Conservation (phyloP, 2,888 invertebrate species). For the Acanthosepion pharaonis region DNA sequence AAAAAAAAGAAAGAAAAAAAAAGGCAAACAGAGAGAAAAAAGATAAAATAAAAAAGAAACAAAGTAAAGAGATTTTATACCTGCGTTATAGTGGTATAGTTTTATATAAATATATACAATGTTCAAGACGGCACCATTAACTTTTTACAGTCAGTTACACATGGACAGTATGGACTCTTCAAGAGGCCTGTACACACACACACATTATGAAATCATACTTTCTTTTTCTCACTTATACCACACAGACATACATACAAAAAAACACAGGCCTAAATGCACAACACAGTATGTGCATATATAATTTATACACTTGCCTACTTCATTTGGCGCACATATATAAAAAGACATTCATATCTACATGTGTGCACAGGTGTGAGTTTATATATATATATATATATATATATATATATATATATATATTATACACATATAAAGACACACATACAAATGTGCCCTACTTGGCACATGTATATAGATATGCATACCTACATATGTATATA, state of each 20-base stretch:
- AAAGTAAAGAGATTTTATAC: constrained; percentile 3
- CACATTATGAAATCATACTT: not conserved
- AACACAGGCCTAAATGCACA: constrained; percentile 33
- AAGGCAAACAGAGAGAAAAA: not conserved
- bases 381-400: not conserved
- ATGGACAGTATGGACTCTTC: constrained; percentile 10
- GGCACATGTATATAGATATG: not conserved
- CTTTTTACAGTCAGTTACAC: constrained; percentile 16
- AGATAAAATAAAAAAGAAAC: not conserved
- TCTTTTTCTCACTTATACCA: not conserved
- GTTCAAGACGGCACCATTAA: constrained; percentile 33
- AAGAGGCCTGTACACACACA: not conserved
- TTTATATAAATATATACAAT: constrained; percentile 33
- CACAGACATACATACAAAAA: not conserved
- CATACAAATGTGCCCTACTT: not conserved
- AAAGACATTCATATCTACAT: constrained; percentile 33
- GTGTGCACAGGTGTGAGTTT: not conserved
- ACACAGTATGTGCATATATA: constrained; percentile 21
- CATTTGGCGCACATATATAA: not conserved
- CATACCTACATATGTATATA: not conserved
- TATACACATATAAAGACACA: not conserved
- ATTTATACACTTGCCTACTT: constrained; percentile 33
- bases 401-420: not conserved
- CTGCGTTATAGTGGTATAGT: not conserved
- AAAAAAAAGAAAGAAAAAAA: not conserved